These are phyloP conservation scores for Trogon melanurus DNA, from an alignment of 2,113 vertebrate genomes.

Conservation along the genomic window DNA sequence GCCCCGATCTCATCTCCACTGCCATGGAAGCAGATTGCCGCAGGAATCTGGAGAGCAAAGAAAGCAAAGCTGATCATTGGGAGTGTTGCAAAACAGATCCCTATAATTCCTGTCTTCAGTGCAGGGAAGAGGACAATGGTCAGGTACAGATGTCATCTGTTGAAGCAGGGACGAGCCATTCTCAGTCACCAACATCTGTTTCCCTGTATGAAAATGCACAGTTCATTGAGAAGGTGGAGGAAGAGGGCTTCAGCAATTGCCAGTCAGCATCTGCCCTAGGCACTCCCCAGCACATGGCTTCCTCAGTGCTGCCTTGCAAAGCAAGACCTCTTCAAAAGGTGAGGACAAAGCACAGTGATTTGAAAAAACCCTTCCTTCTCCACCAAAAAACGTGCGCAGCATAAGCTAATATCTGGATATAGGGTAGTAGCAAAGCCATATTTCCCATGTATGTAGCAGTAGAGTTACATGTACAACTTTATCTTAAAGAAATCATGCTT, in stretches of 20 bases:
- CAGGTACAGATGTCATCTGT: neutral
- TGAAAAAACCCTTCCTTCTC: neutral
- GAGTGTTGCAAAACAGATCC: constrained; percentile 85
- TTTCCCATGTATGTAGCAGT: fast-evolving
- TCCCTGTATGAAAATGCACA: constrained; percentile 66
- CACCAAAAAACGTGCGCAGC: neutral
- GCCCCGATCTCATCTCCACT: constrained; percentile 92
- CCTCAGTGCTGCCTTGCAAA: constrained; percentile 82
- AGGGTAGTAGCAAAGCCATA: fast-evolving
- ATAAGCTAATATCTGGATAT: neutral
- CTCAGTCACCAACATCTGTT: constrained; percentile 72
- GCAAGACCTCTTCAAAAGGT: constrained; percentile 90
- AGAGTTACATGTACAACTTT: neutral
- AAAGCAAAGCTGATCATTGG: constrained; percentile 70
- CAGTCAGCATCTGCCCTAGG: constrained; percentile 58
- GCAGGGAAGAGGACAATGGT: constrained; percentile 65
- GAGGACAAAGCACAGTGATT: neutral
- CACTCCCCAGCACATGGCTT: constrained; percentile 73
- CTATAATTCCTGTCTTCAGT: constrained; percentile 83
- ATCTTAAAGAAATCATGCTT: neutral
- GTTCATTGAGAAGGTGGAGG: constrained; percentile 56
- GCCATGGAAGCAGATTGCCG: constrained; percentile 84
- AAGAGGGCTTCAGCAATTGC: constrained; percentile 48
- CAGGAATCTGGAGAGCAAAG: constrained; percentile 66
- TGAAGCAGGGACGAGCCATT: constrained; percentile 44